phyloP scores from a whole-genome alignment of 1,140 invertebrate genomes.

The Asbolus verrucosus region DNA sequence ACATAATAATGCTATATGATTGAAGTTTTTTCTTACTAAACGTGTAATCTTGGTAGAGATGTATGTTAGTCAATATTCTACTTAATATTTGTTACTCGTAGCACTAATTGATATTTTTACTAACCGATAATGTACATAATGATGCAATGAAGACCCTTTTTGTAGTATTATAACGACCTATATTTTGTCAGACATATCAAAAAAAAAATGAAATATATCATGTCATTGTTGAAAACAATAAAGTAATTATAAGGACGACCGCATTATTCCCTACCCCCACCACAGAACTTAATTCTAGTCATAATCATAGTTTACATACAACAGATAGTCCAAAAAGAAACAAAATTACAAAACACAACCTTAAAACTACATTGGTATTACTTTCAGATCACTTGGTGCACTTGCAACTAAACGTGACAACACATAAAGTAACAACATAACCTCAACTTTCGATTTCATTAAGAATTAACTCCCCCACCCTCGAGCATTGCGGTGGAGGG shows the following conservation, averaged over 20 bases:
- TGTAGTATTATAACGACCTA: conserved; percentile 54
- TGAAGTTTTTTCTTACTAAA: conserved; percentile 42
- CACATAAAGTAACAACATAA: no score
- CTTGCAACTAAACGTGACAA: no score
- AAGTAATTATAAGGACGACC: conserved; percentile 28
- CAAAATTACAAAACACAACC: no score
- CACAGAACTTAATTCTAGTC: no score
- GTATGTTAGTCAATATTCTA: conserved; percentile 22
- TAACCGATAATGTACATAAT: conserved; percentile 57
- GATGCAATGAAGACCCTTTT: conserved; percentile 53
- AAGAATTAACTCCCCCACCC: no score
- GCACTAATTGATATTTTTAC: conserved; percentile 56
- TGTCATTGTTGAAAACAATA: conserved; percentile 54
- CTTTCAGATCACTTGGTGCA: no score
- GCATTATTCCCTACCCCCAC: no score
- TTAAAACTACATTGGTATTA: no score
- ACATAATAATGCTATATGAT: conserved; percentile 20
- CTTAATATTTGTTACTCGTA: conserved; percentile 52
- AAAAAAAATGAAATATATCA: conserved; percentile 48
- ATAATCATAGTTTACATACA: no score
- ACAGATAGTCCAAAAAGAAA: no score
- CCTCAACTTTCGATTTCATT: no score
- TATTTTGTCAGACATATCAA: conserved; percentile 61
- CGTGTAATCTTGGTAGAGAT: conserved; percentile 20
- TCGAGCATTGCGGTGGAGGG: no score